Evolutionary conservation across 1,140 invertebrate genomes (phyloP), one percentile per base, ranked within the genome.

Genomic region (Arctopsyche grandis): DNA sequence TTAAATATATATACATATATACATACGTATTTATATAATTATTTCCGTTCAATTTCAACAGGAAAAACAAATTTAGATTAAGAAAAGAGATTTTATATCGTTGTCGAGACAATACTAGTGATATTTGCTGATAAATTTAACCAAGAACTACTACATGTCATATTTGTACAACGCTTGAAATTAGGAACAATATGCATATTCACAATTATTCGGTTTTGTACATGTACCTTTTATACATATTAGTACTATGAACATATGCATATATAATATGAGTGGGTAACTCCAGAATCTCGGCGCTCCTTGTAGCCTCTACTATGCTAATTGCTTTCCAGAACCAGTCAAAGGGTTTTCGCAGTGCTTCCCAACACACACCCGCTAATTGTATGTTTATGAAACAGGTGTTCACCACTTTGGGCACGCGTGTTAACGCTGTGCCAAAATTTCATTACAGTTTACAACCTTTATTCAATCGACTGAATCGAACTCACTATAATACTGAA

Each of bases 341-440:
- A 66, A 66, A 66, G 60, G 60, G 60, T 3, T 38, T 38, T 1
- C 52, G n/a, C 52, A n/a, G 14, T 10, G 14, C 52, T 56, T 21
- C 52, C 52, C 14, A 56, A 56, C 14, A 66, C 12, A 21, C 21
- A 3, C 60, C 60, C 60, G 60, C 60, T 66, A 66, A 66, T 66
- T 66, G 60, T 66, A 66, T 66, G 60, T 66, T 66, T 66, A 66
- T 22, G 60, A 66, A 66, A 66, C 60, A 66, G 60, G 14, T 66
- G 60, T 21, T 66, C 14, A 10, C 14, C 52, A n/a, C 10, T 56
- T 56, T 56, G 14, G 52, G 14, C 52, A n/a, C 1, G 14, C 10
- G 14, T 56, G n/a, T 48, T 48, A 16, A 1, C 14, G 14, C 5
- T 56, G 4, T 10, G 52, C 14, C 52, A n/a, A 56, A 56, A 56